Evolutionary conservation across 2,797 vertebrate species (phyloP).

Genomic region (Coregonus sp.): DNA sequence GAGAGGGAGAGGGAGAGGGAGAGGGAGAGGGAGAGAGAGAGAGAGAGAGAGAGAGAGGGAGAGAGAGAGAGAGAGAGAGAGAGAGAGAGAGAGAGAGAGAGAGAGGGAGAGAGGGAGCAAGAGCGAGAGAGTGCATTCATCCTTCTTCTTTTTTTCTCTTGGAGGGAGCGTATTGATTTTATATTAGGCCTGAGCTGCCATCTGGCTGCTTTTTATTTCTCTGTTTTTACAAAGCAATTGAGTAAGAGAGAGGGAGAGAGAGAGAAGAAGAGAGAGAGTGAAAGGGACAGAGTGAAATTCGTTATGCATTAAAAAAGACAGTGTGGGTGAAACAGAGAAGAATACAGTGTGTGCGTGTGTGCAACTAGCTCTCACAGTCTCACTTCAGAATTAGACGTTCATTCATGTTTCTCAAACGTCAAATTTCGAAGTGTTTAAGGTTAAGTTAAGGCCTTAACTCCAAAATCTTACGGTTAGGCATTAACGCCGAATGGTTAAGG

Average conservation of each 20-base stretch:
- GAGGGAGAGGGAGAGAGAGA: too few species aligned
- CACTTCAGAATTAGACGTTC: too few species aligned
- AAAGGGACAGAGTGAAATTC: constrained; percentile 52
- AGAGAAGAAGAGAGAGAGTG: constrained; percentile 34
- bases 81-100: neutral
- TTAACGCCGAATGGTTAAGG: too few species aligned
- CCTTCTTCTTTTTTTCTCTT: constrained; percentile 57
- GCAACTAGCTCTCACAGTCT: too few species aligned
- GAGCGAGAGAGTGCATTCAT: constrained; percentile 60
- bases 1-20: neutral
- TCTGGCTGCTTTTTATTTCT: constrained; percentile 73
- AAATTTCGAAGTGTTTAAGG: too few species aligned
- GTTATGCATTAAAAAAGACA: constrained; percentile 68
- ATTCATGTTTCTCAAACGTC: too few species aligned
- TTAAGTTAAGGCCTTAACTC: too few species aligned
- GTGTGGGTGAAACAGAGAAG: constrained; percentile 43
- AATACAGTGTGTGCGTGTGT: constrained; percentile 34
- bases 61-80: too few species aligned
- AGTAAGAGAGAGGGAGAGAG: constrained; percentile 45
- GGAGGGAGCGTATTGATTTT: constrained; percentile 74
- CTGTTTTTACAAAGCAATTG: constrained; percentile 68
- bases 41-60: neutral
- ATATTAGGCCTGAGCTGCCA: constrained; percentile 76
- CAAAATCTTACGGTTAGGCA: too few species aligned
- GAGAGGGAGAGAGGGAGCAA: neutral